Evolutionary conservation across 2,888 invertebrate species (phyloP).

Genomic region (Meghimatium bilineatum): DNA sequence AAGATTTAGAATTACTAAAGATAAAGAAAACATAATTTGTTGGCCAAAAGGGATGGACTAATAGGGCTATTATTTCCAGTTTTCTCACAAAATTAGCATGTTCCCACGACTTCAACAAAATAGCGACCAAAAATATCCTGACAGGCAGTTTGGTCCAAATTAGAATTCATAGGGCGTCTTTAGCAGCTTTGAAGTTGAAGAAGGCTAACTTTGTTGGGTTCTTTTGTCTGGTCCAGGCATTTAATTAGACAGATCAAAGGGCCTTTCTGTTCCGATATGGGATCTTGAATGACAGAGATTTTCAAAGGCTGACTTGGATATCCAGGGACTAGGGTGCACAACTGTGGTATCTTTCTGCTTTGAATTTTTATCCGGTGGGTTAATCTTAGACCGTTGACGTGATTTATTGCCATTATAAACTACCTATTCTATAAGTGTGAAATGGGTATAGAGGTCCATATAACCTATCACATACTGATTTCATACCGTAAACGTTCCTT

Average conservation of each 20-base stretch:
- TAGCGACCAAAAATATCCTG: not conserved
- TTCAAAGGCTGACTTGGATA: constrained; percentile 6
- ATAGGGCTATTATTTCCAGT: too few relatives aligned
- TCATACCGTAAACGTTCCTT: too few relatives aligned
- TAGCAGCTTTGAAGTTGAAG: not conserved
- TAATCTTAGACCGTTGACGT: not conserved
- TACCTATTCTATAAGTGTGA: too few relatives aligned
- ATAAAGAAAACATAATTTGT: too few relatives aligned
- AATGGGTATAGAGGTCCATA: too few relatives aligned
- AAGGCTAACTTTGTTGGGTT: not conserved
- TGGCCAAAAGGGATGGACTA: too few relatives aligned
- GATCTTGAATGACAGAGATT: constrained; percentile 17
- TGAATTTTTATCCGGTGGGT: not conserved
- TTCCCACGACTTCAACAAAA: constrained; percentile 4
- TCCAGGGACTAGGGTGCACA: not conserved
- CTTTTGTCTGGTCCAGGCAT: not conserved
- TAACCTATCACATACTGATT: too few relatives aligned
- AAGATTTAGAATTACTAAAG: too few relatives aligned
- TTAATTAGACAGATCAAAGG: constrained; percentile 27
- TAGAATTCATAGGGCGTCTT: not conserved
- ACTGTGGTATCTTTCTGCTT: not conserved
- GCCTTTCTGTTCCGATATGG: not conserved
- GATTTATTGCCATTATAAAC: not conserved
- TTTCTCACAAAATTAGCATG: too few relatives aligned
- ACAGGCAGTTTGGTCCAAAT: not conserved